These are phyloP conservation scores for Rachycentron canadum DNA, from an alignment of 2,797 vertebrate genomes.

Conservation along the genomic window DNA sequence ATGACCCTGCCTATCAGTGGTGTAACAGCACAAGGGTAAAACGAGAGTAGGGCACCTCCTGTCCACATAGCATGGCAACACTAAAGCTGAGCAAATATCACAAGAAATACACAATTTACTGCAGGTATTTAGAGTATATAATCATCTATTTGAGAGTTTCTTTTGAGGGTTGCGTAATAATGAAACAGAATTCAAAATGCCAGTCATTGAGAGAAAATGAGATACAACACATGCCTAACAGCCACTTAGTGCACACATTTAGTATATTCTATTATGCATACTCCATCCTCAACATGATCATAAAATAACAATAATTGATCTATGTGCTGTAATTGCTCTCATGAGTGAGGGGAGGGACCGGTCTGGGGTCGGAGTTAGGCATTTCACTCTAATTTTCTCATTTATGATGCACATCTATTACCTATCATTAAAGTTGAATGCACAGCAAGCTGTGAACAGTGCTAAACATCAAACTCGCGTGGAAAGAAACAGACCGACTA, in stretches of 20 bases:
- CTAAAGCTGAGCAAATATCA: conserved; percentile 23
- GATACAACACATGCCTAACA: conserved; percentile 35
- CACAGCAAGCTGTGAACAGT: conserved; percentile 55
- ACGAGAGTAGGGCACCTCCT: conserved; percentile 21
- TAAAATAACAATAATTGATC: conserved; percentile 70
- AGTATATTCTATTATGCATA: conserved; percentile 43
- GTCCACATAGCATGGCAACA: background rate
- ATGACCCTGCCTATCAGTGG: conserved; percentile 40
- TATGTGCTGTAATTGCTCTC: conserved; percentile 60
- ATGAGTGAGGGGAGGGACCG: conserved; percentile 33
- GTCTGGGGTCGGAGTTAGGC: conserved; percentile 32
- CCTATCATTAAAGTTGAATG: conserved; percentile 68
- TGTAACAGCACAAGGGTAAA: conserved; percentile 31
- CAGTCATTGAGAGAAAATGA: conserved; percentile 49
- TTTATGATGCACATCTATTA: conserved; percentile 71
- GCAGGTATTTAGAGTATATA: conserved; percentile 42
- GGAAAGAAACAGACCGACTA: conserved; percentile 46
- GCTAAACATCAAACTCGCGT: conserved; percentile 31
- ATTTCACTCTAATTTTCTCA: conserved; percentile 62
- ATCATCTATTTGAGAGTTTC: conserved; percentile 49
- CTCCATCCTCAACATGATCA: conserved; percentile 53
- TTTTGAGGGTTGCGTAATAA: conserved; percentile 48
- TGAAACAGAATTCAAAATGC: conserved; percentile 53
- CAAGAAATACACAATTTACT: conserved; percentile 31
- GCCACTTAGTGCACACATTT: conserved; percentile 54